Evolutionary conservation across 2,888 invertebrate genomes (phyloP), one percentile per base, ranked within the genome.

Genomic region (Lissonota sp.): DNA sequence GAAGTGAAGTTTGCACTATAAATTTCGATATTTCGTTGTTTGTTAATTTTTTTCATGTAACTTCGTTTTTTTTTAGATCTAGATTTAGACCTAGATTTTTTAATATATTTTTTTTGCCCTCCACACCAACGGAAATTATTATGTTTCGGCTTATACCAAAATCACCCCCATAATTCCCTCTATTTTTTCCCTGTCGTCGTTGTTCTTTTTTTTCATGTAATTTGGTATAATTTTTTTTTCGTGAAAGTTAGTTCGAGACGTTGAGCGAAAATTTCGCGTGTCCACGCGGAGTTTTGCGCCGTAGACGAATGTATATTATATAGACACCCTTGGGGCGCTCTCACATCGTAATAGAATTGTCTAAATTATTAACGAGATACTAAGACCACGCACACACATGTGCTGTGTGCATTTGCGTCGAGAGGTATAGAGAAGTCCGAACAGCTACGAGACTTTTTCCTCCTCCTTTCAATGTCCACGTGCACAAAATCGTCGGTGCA

Each of bases 261-360:
- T 26, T 26, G 26, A 26, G 26, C 26, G 53, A 16, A 44, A 8
- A 57, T 42, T 57, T 46, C 39, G 26, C 12, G 51, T 53, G 40
- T 53, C 8, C 40, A 12, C 72, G 55, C 10, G 64, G 55, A 51
- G 46, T 66, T 26, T 60, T 12, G n/a, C 40, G 39, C 6, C 8
- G n/a, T n/a, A 63, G 67, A 74, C 66, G 42, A 64, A 73, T 60
- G 67, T 72, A 64, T 80, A 58, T 62, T 55, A 75, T 72, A 62
- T 72, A 62, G 55, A 71, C 12, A 16, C 14, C 10, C 26, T 26
- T 26, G 26, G 40, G 10, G 66, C 42, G 53, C 73, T 74, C 74
- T 84, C 80, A 82, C 78, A 86, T 88, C 85, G 88, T 86, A 88
- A 88, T 88, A 87, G 87, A 88, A 88, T 89, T 85, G 87, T 87